Percentiles rank a stretch among this genome's conserved stretches.
These are phyloP conservation scores for Betta splendens DNA, from an alignment of 2,797 vertebrate species.

Conservation along the genomic window DNA sequence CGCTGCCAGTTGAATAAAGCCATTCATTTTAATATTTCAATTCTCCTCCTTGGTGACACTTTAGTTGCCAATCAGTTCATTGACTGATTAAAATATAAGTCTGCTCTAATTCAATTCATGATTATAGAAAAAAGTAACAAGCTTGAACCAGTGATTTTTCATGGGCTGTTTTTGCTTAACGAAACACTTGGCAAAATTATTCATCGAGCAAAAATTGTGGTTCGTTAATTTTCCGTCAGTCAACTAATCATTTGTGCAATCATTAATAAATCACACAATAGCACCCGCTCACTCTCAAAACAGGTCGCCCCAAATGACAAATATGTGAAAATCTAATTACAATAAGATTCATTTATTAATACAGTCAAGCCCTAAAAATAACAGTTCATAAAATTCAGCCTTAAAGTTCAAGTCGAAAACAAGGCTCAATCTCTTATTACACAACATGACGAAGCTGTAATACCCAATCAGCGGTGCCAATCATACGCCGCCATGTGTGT, in stretches of 20 bases:
- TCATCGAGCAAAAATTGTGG: slow-evolving; percentile 5
- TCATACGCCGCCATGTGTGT: slow-evolving; percentile 60
- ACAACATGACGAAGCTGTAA: slow-evolving; percentile 27
- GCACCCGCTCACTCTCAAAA: not conserved
- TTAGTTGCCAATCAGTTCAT: not conserved
- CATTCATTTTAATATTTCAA: not conserved
- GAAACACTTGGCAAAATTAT: slow-evolving; percentile 17
- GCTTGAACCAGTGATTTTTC: not conserved
- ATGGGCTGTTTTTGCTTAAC: slow-evolving; percentile 13
- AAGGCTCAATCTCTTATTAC: slow-evolving; percentile 7
- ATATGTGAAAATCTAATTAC: slow-evolving; percentile 12
- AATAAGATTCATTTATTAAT: slow-evolving; percentile 14
- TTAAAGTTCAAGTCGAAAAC: slow-evolving; percentile 16
- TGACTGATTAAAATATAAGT: not conserved
- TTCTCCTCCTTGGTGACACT: not conserved
- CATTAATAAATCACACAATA: slow-evolving; percentile 8
- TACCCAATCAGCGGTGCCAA: slow-evolving; percentile 69
- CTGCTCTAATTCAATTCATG: not conserved
- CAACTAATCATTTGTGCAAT: slow-evolving; percentile 4
- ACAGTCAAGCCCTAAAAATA: slow-evolving; percentile 1
- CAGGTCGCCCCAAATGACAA: slow-evolving; percentile 1
- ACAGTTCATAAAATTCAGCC: not conserved
- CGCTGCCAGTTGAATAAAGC: not conserved
- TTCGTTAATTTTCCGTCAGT: slow-evolving; percentile 18
- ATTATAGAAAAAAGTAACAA: not conserved